Evolutionary conservation across 2,888 invertebrate species (phyloP), one percentile per base, ranked within the genome.

Genomic region (Acrobeloides nanus): DNA sequence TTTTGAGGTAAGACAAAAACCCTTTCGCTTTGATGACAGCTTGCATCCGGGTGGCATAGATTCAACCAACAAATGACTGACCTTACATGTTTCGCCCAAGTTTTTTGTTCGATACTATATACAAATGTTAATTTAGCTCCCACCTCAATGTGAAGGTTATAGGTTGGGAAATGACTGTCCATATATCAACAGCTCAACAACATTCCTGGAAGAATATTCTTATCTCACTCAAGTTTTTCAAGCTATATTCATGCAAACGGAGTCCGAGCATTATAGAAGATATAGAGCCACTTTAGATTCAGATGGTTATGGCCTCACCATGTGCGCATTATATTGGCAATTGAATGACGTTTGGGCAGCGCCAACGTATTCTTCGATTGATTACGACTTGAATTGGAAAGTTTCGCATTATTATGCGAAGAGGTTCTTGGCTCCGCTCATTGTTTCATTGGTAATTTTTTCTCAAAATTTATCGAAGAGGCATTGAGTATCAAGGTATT

Each of bases 281-380:
- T 38, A 51, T 17, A 20, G 64, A 7, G 54, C 57, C 21, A 35
- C 48, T 1, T 42, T 61, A 7, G 55, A 49, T 8, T 41, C 71
- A 1, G 63, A 66, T 15, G 60, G 53, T 18, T 75, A 80, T 62
- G 85, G 85, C 4, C 74, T 79, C 53, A 95, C 92, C 0, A 93
- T 92, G 90, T 95, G 95, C 0, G 89, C 92, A 0, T 78, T 97
- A 43, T 97, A 90, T 75, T 97, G 95, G 95, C 95, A 97, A 76
- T 77, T 95, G 10, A 93, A 95, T 74, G 93, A 95, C 50, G 86
- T 93, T 26, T 95, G 95, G 95, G 85, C 87, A 65, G 92, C 88
- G 1, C 90, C 93, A 0, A 86, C 90, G 0, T 95, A 95, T 95
- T 84, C 89, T 4, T 82, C 87, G 25, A 86, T 92, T 57, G 86